A percentile compares a stretch with the other conserved stretches of the same genome.
phyloP scores from a whole-genome alignment of 2,888 invertebrate genomes.

The Galerucella nymphaeae region DNA sequence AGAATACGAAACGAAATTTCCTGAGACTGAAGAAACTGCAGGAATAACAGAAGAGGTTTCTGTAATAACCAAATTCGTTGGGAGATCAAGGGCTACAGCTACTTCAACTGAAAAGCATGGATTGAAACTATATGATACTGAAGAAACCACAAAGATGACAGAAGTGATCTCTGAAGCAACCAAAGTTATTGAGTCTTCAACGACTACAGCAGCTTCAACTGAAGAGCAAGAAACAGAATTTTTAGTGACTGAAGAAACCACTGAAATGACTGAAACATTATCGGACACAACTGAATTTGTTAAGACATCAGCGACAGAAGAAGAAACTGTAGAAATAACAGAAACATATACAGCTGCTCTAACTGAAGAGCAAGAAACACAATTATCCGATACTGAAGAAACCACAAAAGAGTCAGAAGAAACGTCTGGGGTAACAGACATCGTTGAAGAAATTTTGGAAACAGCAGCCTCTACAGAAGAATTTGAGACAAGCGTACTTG shows the following conservation, averaged over 20 bases:
- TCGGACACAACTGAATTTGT: no score
- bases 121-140: background rate
- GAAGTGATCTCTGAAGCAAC: no score
- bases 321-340: no score
- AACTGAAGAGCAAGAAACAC: no score
- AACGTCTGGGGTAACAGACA: no score
- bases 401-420: no score
- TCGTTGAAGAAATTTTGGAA: background rate
- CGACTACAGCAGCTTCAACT: background rate
- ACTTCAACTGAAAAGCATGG: background rate
- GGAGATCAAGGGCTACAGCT: background rate
- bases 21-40: no score
- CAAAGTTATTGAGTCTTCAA: no score
- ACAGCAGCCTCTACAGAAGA: background rate
- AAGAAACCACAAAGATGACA: background rate
- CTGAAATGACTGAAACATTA: background rate
- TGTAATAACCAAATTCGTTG: background rate
- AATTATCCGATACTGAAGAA: no score
- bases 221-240: constrained; percentile 2
- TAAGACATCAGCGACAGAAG: no score
- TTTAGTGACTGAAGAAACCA: background rate
- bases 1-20: background rate
- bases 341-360: no score
- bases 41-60: background rate
- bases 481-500: no score